Evolutionary conservation across 2,888 invertebrate genomes (phyloP).

Genomic region (Polymixis lichenea): DNA sequence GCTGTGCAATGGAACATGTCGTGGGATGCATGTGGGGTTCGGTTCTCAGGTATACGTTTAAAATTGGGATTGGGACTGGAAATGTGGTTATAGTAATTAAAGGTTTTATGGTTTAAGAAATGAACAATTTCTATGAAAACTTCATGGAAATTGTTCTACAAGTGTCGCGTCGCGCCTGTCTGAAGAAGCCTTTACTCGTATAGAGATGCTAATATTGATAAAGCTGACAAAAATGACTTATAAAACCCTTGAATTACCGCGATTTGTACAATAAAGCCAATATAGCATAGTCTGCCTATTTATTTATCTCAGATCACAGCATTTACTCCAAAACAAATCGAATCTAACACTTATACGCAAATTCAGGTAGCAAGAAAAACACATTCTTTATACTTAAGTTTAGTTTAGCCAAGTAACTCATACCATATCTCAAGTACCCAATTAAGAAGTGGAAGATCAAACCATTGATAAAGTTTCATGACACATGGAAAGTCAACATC

Average conservation of each 20-base stretch:
- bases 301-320: too few species aligned
- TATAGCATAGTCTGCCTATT: too few species aligned
- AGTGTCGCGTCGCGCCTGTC: too few species aligned
- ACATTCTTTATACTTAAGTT: not conserved
- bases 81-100: not conserved
- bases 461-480: conserved; percentile 46
- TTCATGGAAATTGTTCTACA: too few species aligned
- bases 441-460: conserved; percentile 41
- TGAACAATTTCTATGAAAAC: too few species aligned
- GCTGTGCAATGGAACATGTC: conserved; percentile 68
- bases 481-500: conserved; percentile 68
- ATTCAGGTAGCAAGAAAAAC: not conserved
- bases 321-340: not conserved
- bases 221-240: not conserved
- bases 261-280: too few species aligned
- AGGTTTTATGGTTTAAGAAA: not conserved
- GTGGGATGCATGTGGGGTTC: conserved; percentile 63
- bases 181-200: too few species aligned
- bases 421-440: conserved; percentile 31
- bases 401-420: conserved; percentile 9
- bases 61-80: conserved; percentile 25
- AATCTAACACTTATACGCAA: not conserved
- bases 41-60: conserved; percentile 38
- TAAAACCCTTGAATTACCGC: not conserved
- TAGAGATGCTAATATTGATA: not conserved